A percentile compares a stretch with the other conserved stretches of the same genome.
Evolutionary conservation across 2,113 vertebrate species (phyloP).

Genomic region (Lasiurus cinereus): DNA sequence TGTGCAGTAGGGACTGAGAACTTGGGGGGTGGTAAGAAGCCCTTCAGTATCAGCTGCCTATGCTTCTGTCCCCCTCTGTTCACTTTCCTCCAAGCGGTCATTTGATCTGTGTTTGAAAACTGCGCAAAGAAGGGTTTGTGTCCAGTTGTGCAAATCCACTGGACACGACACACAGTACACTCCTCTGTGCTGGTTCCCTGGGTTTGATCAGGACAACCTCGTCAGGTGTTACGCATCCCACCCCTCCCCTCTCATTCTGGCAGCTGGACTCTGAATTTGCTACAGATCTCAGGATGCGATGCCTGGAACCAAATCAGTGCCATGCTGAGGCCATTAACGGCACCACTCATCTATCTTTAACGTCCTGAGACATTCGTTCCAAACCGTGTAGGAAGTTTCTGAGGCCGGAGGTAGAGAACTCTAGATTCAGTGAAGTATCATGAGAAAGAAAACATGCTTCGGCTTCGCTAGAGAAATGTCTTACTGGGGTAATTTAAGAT

Average conservation of each 20-base stretch:
- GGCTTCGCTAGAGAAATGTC: slow-evolving; percentile 32
- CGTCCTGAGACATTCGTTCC: slow-evolving; percentile 16
- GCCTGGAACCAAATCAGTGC: neutral
- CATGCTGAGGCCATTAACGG: neutral
- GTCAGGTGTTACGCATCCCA: neutral
- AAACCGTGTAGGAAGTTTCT: slow-evolving; percentile 1
- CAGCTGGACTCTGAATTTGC: slow-evolving; percentile 24
- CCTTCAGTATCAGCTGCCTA: neutral
- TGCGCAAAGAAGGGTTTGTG: neutral
- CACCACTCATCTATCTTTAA: neutral
- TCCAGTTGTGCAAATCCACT: neutral
- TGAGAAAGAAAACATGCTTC: neutral
- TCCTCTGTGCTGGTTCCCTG: neutral
- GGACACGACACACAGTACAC: neutral
- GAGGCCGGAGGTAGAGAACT: slow-evolving; percentile 16
- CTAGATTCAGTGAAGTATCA: neutral
- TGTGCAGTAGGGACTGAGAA: neutral
- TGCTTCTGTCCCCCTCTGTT: neutral
- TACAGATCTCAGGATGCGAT: neutral
- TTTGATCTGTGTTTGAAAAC: slow-evolving; percentile 15
- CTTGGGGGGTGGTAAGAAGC: neutral
- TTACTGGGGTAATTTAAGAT: neutral
- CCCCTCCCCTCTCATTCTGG: neutral
- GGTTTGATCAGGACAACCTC: neutral
- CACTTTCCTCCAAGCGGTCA: slow-evolving; percentile 4